Conservation (phyloP, 2,888 invertebrate genomes). For the Labia minor region DNA sequence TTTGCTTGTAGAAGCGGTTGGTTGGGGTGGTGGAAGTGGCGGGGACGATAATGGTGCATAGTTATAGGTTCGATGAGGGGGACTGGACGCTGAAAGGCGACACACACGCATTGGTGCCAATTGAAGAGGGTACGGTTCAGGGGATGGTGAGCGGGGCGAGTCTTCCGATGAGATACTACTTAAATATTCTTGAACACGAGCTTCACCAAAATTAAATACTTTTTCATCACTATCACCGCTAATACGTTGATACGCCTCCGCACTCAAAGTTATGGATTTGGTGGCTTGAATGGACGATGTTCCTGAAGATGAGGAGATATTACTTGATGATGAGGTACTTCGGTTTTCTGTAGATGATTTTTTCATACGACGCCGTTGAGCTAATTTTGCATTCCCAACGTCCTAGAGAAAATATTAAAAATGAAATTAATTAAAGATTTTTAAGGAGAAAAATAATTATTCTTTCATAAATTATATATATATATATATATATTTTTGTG, state of each 20-base stretch:
- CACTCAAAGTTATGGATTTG: conserved; percentile 26
- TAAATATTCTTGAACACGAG: conserved; percentile 41
- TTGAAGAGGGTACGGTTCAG: background rate
- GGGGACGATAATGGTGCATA: background rate
- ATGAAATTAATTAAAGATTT: no score
- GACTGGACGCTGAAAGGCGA: conserved; percentile 18
- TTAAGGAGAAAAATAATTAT: no score
- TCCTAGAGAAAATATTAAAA: conserved; percentile 46
- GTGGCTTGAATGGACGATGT: conserved; percentile 32
- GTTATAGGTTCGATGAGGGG: conserved; percentile 14
- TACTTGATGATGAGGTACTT: conserved; percentile 37
- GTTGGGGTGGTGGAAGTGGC: background rate
- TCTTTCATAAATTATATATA: no score
- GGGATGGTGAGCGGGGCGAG: conserved; percentile 30
- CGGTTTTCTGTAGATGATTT: conserved; percentile 39
- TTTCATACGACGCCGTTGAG: conserved; percentile 54
- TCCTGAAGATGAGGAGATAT: conserved; percentile 32
- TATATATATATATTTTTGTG: no score
- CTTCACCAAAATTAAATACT: conserved; percentile 41
- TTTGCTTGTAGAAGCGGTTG: background rate
- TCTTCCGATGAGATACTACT: conserved; percentile 39
- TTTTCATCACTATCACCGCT: conserved; percentile 32
- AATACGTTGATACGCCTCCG: conserved; percentile 18
- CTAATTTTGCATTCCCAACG: conserved; percentile 57
- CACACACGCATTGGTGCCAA: background rate